A percentile compares a stretch with the other conserved stretches of the same genome.
These are phyloP conservation scores for Oncorhynchus clarkii DNA, from an alignment of 2,113 vertebrate species.

Conservation along the genomic window DNA sequence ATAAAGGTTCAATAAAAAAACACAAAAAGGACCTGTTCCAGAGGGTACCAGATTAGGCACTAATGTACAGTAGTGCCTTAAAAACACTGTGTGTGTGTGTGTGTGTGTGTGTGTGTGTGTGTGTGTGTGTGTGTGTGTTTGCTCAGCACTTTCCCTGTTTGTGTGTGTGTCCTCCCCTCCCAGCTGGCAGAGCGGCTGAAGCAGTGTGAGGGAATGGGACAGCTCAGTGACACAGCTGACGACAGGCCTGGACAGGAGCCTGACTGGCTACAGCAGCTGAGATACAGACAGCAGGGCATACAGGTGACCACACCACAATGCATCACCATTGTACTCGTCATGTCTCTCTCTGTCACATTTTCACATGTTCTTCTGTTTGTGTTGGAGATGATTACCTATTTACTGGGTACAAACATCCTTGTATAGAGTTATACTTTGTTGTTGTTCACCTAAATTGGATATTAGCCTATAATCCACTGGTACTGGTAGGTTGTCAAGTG, in stretches of 20 bases:
- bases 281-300: conserved; percentile 42
- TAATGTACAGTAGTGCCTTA: background rate
- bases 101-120: background rate
- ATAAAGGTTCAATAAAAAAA: no score
- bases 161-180: background rate
- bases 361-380: background rate
- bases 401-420: no score
- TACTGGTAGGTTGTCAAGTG: background rate
- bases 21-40: no score
- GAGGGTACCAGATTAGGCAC: no score
- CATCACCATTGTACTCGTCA: background rate
- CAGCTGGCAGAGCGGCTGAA: conserved; percentile 85
- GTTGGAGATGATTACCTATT: background rate
- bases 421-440: no score
- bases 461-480: no score
- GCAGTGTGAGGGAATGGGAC: conserved; percentile 68
- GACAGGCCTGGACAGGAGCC: conserved; percentile 67
- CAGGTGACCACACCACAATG: conserved; percentile 62
- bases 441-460: no score
- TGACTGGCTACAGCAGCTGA: conserved; percentile 78
- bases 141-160: background rate
- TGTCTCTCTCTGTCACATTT: background rate
- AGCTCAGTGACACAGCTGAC: conserved; percentile 66
- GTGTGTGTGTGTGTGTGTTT: background rate
- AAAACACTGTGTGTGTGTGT: background rate